These are phyloP conservation scores for Meiosimyza platycephala DNA, from an alignment of 2,888 invertebrate genomes.

Conservation along the genomic window DNA sequence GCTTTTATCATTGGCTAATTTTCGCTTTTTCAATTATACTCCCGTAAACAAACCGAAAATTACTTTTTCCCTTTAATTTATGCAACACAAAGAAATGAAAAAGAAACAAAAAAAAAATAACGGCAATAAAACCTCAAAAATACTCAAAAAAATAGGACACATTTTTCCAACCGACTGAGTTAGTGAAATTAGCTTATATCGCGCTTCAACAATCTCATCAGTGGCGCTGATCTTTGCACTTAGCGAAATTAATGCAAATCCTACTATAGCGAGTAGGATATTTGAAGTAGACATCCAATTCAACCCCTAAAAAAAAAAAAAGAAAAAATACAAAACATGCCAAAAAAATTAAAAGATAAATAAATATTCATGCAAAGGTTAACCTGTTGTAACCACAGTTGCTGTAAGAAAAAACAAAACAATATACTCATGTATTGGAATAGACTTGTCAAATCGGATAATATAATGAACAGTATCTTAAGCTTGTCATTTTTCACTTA, in stretches of 20 bases:
- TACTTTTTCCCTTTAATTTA: constrained; percentile 14
- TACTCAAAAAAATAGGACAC: not conserved
- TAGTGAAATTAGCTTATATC: constrained; percentile 32
- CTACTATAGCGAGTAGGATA: not conserved
- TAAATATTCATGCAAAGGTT: constrained; percentile 15
- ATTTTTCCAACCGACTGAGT: constrained; percentile 2
- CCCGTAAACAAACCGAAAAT: constrained; percentile 23
- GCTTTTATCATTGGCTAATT: not conserved
- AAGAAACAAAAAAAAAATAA: too few relatives aligned
- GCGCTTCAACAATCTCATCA: constrained; percentile 20
- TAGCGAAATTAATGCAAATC: constrained; percentile 34
- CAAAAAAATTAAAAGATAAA: not conserved
- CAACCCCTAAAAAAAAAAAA: not conserved
- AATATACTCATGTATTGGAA: too few relatives aligned
- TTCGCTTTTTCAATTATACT: constrained; percentile 22
- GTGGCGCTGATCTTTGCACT: constrained; percentile 29
- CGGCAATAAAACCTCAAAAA: too few relatives aligned
- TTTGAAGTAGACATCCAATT: too few relatives aligned
- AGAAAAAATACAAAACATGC: not conserved
- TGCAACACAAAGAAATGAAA: not conserved
- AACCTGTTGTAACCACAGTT: not conserved
- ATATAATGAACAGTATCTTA: too few relatives aligned
- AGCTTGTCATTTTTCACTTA: too few relatives aligned
- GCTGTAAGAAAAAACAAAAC: too few relatives aligned
- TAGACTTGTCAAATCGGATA: too few relatives aligned